Base-by-base conservation (phyloP, 2,888 invertebrate species). In the Phortica okadai region DNA sequence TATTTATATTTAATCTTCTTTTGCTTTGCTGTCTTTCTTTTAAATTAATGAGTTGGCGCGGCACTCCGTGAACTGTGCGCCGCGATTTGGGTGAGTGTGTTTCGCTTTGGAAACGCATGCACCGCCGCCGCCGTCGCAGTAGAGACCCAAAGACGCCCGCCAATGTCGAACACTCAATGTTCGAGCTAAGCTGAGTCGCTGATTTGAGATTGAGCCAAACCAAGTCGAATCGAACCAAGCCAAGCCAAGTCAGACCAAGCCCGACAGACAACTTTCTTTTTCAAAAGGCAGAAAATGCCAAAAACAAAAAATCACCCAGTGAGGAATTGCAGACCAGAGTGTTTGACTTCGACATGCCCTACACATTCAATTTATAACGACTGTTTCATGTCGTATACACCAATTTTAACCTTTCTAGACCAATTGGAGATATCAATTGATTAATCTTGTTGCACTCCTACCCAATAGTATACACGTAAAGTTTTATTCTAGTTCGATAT, bases 181-280 rank as follows among this genome's bases (percentile, higher is more conserved):
- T 33, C 33, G 33, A 33, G 33, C 50, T 50, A 2, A 50, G 50
- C 50, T 50, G 3, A 50, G 6, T 50, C 33, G 33, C 33, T 50
- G 50, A 50, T 8, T 14, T 50, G 5, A 50, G 50, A 50, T 8
- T 50, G 50, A 8, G 50, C 50, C 50, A 50, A 50, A 6, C 14
- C 8, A 50, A 50, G 50, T 4, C 59, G n/a, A 33, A 41, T 66
- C 42, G 41, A 41, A 21, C 25, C 25, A 25, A 62, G 6, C 66
- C 54, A 54, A 54, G 14, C 54, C 54, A 54, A 8, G 50, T 6
- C 50, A 50, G 0, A 6, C 2, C 8, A 50, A 50, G 50, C 66
- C 70, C 44, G 70, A 25, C 25, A 56, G n/a, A 72, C 70, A 54
- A 72, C 70, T 72, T 72, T 72, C 70, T 72, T 56, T 67, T 72